Evolutionary conservation across 2,113 vertebrate genomes (phyloP).

Genomic region (Clinocottus analis): DNA sequence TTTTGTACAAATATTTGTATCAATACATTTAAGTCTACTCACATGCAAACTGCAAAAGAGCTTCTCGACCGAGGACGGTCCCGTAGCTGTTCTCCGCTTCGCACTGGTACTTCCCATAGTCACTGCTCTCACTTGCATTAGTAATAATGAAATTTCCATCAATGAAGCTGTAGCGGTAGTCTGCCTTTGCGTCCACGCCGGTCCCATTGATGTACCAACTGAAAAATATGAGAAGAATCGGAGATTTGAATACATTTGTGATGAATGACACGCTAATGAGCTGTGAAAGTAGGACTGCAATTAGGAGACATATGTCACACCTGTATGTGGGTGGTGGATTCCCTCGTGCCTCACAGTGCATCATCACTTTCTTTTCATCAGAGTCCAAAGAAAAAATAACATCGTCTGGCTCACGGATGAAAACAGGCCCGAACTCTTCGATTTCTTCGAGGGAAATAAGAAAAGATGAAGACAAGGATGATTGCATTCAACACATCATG

Average conservation of each 20-base stretch:
- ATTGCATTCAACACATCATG: slow-evolving; percentile 31
- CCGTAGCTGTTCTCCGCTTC: slow-evolving; percentile 89
- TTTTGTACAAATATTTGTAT: not conserved
- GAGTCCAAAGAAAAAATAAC: slow-evolving; percentile 90
- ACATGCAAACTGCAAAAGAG: slow-evolving; percentile 95
- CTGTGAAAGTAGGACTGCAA: slow-evolving; percentile 3
- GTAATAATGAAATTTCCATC: slow-evolving; percentile 92
- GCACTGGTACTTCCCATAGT: slow-evolving; percentile 93
- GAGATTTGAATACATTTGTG: slow-evolving; percentile 1
- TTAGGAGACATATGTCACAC: slow-evolving; percentile 74
- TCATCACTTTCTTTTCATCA: slow-evolving; percentile 92
- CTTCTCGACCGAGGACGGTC: slow-evolving; percentile 90
- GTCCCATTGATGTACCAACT: slow-evolving; percentile 96
- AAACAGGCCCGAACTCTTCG: slow-evolving; percentile 93
- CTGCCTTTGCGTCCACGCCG: slow-evolving; percentile 85
- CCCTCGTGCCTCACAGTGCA: slow-evolving; percentile 91
- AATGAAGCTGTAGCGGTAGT: slow-evolving; percentile 90
- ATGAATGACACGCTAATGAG: slow-evolving; percentile 34
- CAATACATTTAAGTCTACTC: slow-evolving; percentile 78
- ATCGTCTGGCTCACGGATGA: slow-evolving; percentile 92
- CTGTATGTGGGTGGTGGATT: slow-evolving; percentile 91
- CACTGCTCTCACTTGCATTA: slow-evolving; percentile 87
- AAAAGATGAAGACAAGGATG: slow-evolving; percentile 22
- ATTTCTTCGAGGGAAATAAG: slow-evolving; percentile 81
- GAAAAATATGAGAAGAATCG: slow-evolving; percentile 34